These are phyloP conservation scores for Etheostoma perlongum DNA, from an alignment of 2,797 vertebrate species.

Conservation along the genomic window DNA sequence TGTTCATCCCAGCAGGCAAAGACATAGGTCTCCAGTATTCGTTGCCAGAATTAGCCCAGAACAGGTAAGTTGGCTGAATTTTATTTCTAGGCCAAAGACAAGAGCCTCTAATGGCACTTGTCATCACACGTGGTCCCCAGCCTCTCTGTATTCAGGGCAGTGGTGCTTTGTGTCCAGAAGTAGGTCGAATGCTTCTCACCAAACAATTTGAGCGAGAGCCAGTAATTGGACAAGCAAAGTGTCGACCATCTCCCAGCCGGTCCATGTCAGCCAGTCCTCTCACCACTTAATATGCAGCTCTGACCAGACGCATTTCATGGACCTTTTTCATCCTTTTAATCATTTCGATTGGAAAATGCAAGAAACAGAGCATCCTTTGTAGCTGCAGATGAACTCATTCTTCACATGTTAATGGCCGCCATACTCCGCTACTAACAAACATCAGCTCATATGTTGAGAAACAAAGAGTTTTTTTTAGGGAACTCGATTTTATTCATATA, in stretches of 20 bases:
- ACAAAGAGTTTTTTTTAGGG: background rate
- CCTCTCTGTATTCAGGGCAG: slow-evolving; percentile 85
- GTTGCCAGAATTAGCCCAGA: slow-evolving; percentile 33
- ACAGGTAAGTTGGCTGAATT: slow-evolving; percentile 66
- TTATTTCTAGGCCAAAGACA: slow-evolving; percentile 76
- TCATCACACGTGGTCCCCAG: slow-evolving; percentile 79
- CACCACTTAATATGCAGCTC: slow-evolving; percentile 78
- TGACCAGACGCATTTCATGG: slow-evolving; percentile 78
- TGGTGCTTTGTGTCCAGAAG: slow-evolving; percentile 84
- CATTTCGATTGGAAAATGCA: slow-evolving; percentile 68
- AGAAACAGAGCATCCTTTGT: slow-evolving; percentile 74
- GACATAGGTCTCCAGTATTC: slow-evolving; percentile 7
- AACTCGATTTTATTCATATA: background rate
- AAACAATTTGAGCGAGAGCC: slow-evolving; percentile 83
- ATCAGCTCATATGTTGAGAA: slow-evolving; percentile 15
- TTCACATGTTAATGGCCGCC: slow-evolving; percentile 24
- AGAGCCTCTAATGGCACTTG: slow-evolving; percentile 75
- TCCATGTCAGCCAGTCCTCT: slow-evolving; percentile 67
- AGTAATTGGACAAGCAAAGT: slow-evolving; percentile 85
- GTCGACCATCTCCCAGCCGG: slow-evolving; percentile 74
- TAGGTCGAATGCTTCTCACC: slow-evolving; percentile 88
- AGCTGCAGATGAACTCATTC: slow-evolving; percentile 37
- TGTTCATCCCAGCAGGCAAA: slow-evolving; percentile 10
- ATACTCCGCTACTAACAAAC: slow-evolving; percentile 17
- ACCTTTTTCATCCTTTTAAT: slow-evolving; percentile 74